Percentiles rank a stretch among this genome's conserved stretches.
Evolutionary conservation across 2,113 vertebrate species (phyloP).

Genomic region (Geococcyx californianus): DNA sequence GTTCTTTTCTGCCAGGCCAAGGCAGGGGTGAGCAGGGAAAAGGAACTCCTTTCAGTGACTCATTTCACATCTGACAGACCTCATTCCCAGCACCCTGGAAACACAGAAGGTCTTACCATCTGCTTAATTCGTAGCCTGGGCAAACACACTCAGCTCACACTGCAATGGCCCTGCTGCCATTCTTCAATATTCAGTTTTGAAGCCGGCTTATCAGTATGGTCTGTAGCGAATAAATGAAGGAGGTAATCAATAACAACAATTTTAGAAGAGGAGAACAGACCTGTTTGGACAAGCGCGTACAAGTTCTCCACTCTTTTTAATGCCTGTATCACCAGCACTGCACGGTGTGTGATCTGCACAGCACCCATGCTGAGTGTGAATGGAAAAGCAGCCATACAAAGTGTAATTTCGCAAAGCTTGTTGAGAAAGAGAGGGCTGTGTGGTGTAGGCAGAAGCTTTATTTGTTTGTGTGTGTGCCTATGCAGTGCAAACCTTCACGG

Average conservation of each 20-base stretch:
- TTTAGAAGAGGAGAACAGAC: not conserved
- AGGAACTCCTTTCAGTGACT: not conserved
- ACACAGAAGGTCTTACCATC: not conserved
- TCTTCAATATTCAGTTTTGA: not conserved
- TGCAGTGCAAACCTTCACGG: not conserved
- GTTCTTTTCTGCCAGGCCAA: not conserved
- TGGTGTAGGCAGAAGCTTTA: not conserved
- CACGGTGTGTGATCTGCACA: not conserved
- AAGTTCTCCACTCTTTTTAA: not conserved
- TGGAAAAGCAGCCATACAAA: not conserved
- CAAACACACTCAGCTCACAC: not conserved
- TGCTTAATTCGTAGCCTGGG: not conserved
- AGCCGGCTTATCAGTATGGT: not conserved
- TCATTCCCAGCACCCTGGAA: not conserved
- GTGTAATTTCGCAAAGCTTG: not conserved
- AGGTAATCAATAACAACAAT: not conserved
- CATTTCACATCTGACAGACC: not conserved
- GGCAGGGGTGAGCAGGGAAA: not conserved
- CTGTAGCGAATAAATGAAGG: not conserved
- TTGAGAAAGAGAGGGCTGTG: not conserved
- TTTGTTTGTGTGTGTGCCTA: not conserved
- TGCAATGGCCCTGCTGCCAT: not conserved
- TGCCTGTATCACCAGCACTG: not conserved
- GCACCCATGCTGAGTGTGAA: not conserved
- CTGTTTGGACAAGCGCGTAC: not conserved